phyloP scores from a whole-genome alignment of 2,888 invertebrate genomes.

The Globia sparganii region DNA sequence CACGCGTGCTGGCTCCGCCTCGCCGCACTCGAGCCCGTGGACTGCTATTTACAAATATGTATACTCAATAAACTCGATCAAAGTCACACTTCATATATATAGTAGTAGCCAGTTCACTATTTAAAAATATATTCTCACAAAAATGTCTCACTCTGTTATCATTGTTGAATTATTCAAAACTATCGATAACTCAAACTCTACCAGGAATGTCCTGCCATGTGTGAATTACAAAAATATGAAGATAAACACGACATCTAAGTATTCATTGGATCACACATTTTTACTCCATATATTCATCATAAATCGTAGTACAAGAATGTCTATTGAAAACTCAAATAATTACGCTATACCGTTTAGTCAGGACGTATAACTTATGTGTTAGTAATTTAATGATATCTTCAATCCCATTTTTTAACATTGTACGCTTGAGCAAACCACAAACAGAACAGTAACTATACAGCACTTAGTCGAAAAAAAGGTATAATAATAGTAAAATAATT shows the following conservation, averaged over 20 bases:
- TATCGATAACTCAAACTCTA: slow-evolving; percentile 27
- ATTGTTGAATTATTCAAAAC: slow-evolving; percentile 29
- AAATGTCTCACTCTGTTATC: slow-evolving; percentile 30
- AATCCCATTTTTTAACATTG: slow-evolving; percentile 60
- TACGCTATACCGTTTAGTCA: slow-evolving; percentile 33
- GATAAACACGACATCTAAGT: slow-evolving; percentile 41
- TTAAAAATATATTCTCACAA: slow-evolving; percentile 44
- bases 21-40: slow-evolving; percentile 47
- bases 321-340: slow-evolving; percentile 17
- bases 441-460: slow-evolving; percentile 53
- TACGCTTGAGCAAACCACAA: slow-evolving; percentile 67
- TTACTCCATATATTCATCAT: slow-evolving; percentile 34
- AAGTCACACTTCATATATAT: slow-evolving; percentile 33
- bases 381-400: slow-evolving; percentile 52
- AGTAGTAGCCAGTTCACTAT: slow-evolving; percentile 38
- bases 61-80: slow-evolving; percentile 48
- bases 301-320: slow-evolving; percentile 23
- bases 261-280: slow-evolving; percentile 39
- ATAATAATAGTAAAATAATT: slow-evolving; percentile 59
- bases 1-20: background rate
- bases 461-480: slow-evolving; percentile 49
- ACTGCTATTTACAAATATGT: slow-evolving; percentile 52
- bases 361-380: slow-evolving; percentile 34
- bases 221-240: slow-evolving; percentile 47
- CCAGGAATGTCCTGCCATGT: slow-evolving; percentile 53